phyloP scores from a whole-genome alignment of 2,113 vertebrate genomes.

The Lynx canadensis region DNA sequence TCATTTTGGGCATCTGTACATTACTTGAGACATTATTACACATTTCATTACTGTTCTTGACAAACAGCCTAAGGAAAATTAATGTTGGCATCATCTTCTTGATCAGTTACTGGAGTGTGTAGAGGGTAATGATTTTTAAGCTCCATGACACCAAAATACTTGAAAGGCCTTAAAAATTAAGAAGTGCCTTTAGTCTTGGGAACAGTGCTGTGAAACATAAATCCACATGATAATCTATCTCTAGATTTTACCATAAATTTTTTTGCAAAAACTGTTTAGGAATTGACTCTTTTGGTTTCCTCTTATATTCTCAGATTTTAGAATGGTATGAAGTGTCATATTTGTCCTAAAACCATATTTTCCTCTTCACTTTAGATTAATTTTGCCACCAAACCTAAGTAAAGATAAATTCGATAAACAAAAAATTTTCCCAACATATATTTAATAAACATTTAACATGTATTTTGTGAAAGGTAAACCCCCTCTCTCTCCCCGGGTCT shows the following conservation, averaged over 20 bases:
- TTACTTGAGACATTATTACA: background rate
- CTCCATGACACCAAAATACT: constrained; percentile 29
- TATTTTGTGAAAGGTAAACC: background rate
- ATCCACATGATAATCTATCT: background rate
- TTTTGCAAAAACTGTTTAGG: background rate
- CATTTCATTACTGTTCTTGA: constrained; percentile 35
- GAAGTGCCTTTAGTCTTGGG: background rate
- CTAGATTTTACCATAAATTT: constrained; percentile 2
- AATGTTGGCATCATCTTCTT: constrained; percentile 26
- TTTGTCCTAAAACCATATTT: constrained; percentile 48
- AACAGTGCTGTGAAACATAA: constrained; percentile 31
- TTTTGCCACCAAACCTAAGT: constrained; percentile 38
- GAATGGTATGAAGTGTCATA: background rate
- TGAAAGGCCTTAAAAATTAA: constrained; percentile 46
- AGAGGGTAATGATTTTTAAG: constrained; percentile 32
- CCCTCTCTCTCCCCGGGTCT: background rate
- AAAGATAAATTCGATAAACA: constrained; percentile 27
- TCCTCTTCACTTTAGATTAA: constrained; percentile 15
- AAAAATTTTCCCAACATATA: background rate
- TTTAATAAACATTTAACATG: constrained; percentile 35
- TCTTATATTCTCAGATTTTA: background rate
- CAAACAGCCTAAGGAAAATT: constrained; percentile 29
- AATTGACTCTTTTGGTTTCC: constrained; percentile 14
- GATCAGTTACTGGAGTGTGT: background rate
- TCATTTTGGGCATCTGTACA: background rate